A percentile compares a stretch with the other conserved stretches of the same genome.
phyloP scores from a whole-genome alignment of 2,888 invertebrate species.

The Mesorhabditis spiculigera region DNA sequence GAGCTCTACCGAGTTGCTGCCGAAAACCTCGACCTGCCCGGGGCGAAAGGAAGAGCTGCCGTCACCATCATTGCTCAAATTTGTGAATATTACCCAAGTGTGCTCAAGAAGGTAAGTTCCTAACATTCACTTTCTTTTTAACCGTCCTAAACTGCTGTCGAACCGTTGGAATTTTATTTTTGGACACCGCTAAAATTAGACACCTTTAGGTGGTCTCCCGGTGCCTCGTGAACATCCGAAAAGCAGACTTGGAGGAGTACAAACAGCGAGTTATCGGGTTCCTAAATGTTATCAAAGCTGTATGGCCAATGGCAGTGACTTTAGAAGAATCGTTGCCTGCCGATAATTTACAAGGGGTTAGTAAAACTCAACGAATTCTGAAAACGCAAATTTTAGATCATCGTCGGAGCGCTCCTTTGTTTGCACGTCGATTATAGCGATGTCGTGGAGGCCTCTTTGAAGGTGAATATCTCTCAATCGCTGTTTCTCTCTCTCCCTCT shows the following conservation, averaged over 20 bases:
- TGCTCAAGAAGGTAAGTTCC: background rate
- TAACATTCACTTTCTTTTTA: background rate
- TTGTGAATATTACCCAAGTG: background rate
- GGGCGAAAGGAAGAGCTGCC: background rate
- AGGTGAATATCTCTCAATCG: background rate
- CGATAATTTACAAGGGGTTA: background rate
- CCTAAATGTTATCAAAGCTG: background rate
- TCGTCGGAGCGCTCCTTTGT: background rate
- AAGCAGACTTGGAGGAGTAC: background rate
- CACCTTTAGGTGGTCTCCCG: background rate
- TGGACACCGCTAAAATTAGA: too few species aligned
- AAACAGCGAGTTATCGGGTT: background rate
- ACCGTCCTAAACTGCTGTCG: background rate
- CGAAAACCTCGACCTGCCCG: conserved; percentile 4
- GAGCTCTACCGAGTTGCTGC: conserved; percentile 5
- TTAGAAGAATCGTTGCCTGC: background rate
- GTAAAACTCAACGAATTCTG: background rate
- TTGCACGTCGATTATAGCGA: background rate
- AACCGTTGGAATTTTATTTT: too few species aligned
- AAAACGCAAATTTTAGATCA: background rate
- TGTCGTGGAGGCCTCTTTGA: background rate
- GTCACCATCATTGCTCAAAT: background rate
- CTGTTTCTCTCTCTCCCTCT: too few species aligned
- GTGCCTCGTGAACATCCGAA: background rate
- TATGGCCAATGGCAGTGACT: background rate